Evolutionary conservation across 2,797 vertebrate genomes (phyloP).

Genomic region (Loriculus beryllinus): DNA sequence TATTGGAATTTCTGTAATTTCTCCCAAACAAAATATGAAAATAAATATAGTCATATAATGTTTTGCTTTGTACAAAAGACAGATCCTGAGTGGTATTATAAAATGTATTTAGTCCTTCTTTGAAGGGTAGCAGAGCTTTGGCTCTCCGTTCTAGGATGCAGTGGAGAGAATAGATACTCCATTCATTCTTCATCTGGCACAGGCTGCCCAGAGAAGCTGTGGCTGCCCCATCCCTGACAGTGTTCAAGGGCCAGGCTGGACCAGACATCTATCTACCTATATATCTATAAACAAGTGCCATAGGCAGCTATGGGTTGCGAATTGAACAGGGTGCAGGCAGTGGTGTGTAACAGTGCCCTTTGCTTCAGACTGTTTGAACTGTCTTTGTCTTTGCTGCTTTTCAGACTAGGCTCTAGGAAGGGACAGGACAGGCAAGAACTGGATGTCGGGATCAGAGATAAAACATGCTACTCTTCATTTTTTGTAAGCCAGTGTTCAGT

Average conservation of each 20-base stretch:
- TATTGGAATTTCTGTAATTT: neutral
- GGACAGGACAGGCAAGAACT: neutral
- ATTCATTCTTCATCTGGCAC: neutral
- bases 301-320: neutral
- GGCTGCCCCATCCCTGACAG: neutral
- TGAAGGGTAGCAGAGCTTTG: neutral
- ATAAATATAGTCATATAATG: neutral
- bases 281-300: neutral
- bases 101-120: neutral
- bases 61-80: neutral
- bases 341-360: neutral
- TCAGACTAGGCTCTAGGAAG: neutral
- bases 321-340: neutral
- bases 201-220: neutral
- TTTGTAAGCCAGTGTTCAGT: neutral
- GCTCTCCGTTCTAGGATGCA: neutral
- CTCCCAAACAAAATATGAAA: neutral
- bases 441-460: neutral
- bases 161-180: neutral
- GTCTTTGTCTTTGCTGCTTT: neutral
- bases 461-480: neutral
- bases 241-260: neutral
- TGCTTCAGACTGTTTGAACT: neutral
- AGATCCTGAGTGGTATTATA: neutral
- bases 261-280: rapidly evolving